Conservation (phyloP, 2,797 vertebrate species). For the Anolis apletophallus region DNA sequence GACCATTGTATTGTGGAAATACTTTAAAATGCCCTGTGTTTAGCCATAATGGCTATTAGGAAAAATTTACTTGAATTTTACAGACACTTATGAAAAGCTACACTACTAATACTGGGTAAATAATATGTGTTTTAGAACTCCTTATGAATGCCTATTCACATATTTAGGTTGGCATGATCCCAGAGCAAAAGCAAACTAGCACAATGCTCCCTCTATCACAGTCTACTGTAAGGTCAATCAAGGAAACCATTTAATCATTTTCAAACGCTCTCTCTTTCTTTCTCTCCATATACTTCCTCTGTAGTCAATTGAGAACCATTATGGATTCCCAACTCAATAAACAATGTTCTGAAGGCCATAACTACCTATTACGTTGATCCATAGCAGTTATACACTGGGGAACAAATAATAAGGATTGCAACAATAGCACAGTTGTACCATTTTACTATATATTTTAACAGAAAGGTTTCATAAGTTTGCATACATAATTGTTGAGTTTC, state of each 20-base stretch:
- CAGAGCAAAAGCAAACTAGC: slow-evolving; percentile 70
- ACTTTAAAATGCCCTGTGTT: slow-evolving; percentile 65
- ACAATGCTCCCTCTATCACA: slow-evolving; percentile 71
- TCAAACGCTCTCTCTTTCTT: slow-evolving; percentile 13
- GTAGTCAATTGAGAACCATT: slow-evolving; percentile 72
- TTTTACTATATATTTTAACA: slow-evolving; percentile 52
- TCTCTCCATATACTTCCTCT: slow-evolving; percentile 58
- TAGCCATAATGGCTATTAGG: slow-evolving; percentile 69
- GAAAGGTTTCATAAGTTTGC: slow-evolving; percentile 58
- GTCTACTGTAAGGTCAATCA: slow-evolving; percentile 72
- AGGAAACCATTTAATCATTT: slow-evolving; percentile 72
- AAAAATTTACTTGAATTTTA: slow-evolving; percentile 72
- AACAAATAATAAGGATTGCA: slow-evolving; percentile 70
- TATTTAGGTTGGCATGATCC: slow-evolving; percentile 69
- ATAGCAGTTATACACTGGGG: slow-evolving; percentile 68
- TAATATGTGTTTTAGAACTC: slow-evolving; percentile 75
- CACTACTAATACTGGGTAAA: slow-evolving; percentile 74
- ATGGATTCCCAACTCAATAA: slow-evolving; percentile 74
- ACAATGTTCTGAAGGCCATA: slow-evolving; percentile 74
- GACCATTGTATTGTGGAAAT: slow-evolving; percentile 32
- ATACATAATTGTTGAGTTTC: not conserved
- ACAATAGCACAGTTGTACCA: slow-evolving; percentile 63
- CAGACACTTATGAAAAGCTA: slow-evolving; percentile 73
- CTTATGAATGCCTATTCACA: slow-evolving; percentile 75
- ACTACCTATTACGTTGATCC: slow-evolving; percentile 70